These are phyloP conservation scores for Rissa tridactyla DNA, from an alignment of 2,113 vertebrate genomes.

Conservation along the genomic window DNA sequence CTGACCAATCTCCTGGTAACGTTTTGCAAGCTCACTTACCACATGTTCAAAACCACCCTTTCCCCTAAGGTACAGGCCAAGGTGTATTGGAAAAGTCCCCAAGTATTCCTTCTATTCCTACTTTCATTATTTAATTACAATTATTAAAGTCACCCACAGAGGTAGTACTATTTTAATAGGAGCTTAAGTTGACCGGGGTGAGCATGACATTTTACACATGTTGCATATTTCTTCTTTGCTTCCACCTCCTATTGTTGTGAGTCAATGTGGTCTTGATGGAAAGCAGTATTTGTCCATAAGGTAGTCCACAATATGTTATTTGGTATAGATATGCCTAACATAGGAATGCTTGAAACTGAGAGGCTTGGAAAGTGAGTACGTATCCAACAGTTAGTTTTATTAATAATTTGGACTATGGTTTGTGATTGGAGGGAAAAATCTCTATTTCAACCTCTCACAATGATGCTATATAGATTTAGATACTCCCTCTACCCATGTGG, in stretches of 20 bases:
- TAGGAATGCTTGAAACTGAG: neutral
- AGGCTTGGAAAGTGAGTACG: neutral
- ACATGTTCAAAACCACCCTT: neutral
- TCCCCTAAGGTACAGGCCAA: neutral
- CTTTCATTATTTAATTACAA: neutral
- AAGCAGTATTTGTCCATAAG: neutral
- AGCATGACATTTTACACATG: rapidly evolving
- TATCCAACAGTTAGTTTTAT: neutral
- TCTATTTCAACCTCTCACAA: neutral
- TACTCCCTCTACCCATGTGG: neutral
- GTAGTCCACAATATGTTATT: rapidly evolving
- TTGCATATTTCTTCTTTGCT: neutral
- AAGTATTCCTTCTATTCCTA: neutral
- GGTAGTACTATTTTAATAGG: neutral
- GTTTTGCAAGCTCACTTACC: neutral
- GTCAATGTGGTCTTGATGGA: rapidly evolving
- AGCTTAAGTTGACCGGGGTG: neutral
- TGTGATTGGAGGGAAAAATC: neutral
- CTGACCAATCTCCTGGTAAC: rapidly evolving
- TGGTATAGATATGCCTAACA: neutral
- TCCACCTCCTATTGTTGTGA: neutral
- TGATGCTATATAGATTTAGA: neutral
- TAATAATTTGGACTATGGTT: neutral
- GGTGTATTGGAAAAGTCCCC: neutral
- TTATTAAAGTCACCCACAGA: neutral